Base-by-base conservation (phyloP, 2,113 vertebrate species). In the Cacatua alba region DNA sequence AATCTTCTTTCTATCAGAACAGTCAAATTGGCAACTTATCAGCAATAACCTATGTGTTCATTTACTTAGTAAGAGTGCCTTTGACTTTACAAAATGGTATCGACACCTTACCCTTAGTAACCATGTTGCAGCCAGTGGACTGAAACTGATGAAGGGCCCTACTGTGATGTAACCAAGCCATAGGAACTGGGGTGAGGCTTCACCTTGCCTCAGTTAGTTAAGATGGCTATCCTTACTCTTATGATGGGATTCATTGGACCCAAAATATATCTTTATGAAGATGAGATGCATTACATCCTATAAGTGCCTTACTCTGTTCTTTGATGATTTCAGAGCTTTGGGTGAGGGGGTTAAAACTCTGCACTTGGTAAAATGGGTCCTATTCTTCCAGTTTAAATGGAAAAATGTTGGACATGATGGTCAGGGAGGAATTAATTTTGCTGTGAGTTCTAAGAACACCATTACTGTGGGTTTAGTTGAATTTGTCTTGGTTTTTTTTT, bases 71-170 rank as follows among this genome's bases (percentile, higher is more conserved):
- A 90, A 88, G 46, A 2, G 0, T 83, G 59, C 68, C 70, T 96
- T 91, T 16, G 7, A 84, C 72, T 92, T 95, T 86, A 63, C 37
- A 81, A 74, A 88, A 74, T 48, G 21, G 8, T 41, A 77, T 52
- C 51, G 63, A 93, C 37, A 64, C 41, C 33, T 92, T 86, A 63
- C 77, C 71, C 88, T 72, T 82, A 88, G 85, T 90, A 94, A 88
- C 15, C 16, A 6, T 1, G 11, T 18, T 83, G 71, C 43, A 82
- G 25, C 8, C 44, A 62, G 28, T n/a, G 35, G 60, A 90, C 39
- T 44, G 71, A 93, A 90, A 69, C 31, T 13, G 37, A 74, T 35
- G 8, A 10, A 69, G 69, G 8, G 8, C 17, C 65, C 19, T 14
- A 35, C 60, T 35, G 39, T 62, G 52, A 65, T 1, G 2, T 37